Conservation (phyloP, 1,140 invertebrate genomes). For the Steinernema khuongi region DNA sequence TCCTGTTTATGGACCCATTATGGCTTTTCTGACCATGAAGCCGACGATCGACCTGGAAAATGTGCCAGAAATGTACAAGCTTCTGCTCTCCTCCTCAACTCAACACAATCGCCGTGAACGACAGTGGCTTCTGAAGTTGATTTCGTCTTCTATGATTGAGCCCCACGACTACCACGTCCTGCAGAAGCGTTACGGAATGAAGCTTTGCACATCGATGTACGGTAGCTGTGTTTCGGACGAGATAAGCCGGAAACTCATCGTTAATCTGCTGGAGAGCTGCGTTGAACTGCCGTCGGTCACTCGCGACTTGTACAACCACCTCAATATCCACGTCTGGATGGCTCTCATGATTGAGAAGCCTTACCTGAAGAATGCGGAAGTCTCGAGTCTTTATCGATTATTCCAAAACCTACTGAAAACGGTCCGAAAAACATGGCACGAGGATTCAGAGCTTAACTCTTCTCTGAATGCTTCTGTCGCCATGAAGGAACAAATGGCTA, state of each 20-base stretch:
- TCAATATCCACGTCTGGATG: constrained; percentile 34
- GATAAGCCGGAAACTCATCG: constrained; percentile 26
- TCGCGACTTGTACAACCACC: constrained; percentile 24
- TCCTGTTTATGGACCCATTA: constrained; percentile 42
- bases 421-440: neutral
- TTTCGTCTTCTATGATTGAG: constrained; percentile 43
- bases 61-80: constrained; percentile 51
- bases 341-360: constrained; percentile 21
- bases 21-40: constrained; percentile 48
- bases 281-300: constrained; percentile 32
- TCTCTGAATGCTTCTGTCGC: neutral
- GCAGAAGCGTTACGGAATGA: constrained; percentile 41
- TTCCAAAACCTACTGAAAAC: neutral
- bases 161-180: constrained; percentile 44
- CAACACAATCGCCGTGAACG: constrained; percentile 41
- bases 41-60: constrained; percentile 43
- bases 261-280: constrained; percentile 20
- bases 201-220: constrained; percentile 24
- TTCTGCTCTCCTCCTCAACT: constrained; percentile 46
- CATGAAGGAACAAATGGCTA: constrained; percentile 4
- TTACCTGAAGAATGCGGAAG: neutral
- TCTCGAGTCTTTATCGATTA: neutral
- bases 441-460: neutral
- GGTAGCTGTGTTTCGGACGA: constrained; percentile 22
- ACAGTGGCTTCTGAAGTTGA: constrained; percentile 42